Percentiles rank a stretch among this genome's conserved stretches.
Conservation (phyloP, 2,113 vertebrate species). For the Butorides virescens region DNA sequence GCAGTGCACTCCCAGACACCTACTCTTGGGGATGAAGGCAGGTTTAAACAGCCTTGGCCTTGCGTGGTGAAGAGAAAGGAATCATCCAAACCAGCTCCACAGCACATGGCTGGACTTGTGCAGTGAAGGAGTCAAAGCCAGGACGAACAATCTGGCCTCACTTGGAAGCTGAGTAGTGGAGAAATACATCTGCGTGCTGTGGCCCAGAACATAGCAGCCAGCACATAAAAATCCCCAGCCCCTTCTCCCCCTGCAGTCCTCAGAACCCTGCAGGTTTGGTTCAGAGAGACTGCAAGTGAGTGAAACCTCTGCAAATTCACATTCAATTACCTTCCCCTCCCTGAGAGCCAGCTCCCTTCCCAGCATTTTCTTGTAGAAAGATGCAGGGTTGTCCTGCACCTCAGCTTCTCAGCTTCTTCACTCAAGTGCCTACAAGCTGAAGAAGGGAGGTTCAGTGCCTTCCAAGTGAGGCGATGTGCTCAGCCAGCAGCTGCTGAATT, state of each 20-base stretch:
- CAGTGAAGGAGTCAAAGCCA: neutral
- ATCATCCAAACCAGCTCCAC: neutral
- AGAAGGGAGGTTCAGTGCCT: neutral
- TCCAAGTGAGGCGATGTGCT: neutral
- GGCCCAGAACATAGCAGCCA: neutral
- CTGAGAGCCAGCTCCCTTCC: neutral
- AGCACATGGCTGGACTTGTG: neutral
- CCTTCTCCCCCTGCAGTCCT: neutral
- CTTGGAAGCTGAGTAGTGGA: neutral
- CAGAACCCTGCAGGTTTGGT: neutral
- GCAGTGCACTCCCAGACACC: neutral
- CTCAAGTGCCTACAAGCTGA: neutral
- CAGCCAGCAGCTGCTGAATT: neutral
- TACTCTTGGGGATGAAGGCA: neutral
- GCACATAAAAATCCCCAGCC: neutral
- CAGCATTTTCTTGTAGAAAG: neutral
- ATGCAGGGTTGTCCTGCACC: neutral
- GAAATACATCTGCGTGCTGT: neutral
- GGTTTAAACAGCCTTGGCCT: constrained; percentile 17
- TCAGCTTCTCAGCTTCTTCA: neutral
- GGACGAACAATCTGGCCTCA: neutral
- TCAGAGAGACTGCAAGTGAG: neutral
- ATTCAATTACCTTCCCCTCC: neutral
- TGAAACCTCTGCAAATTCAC: neutral
- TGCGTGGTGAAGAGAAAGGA: neutral